These are phyloP conservation scores for Hipparchia semele DNA, from an alignment of 2,888 invertebrate genomes.

Conservation along the genomic window DNA sequence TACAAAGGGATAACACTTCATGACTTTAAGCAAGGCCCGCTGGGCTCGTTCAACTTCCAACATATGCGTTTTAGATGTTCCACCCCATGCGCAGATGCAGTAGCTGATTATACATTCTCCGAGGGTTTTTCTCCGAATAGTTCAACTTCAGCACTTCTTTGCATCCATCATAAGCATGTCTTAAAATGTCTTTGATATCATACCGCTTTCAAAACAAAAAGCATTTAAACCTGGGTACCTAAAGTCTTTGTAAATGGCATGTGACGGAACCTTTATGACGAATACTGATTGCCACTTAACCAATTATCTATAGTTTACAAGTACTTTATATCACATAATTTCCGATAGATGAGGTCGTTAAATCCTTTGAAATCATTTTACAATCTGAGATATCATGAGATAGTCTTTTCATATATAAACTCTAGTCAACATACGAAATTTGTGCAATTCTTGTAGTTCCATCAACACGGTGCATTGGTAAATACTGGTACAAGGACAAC, in stretches of 20 bases:
- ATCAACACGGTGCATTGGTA: conserved; percentile 15
- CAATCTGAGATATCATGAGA: conserved; percentile 23
- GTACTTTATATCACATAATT: conserved; percentile 26
- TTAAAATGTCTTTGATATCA: neutral
- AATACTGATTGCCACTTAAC: conserved; percentile 1
- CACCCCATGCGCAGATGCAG: no score
- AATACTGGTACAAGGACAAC: conserved; percentile 13
- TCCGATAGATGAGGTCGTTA: conserved; percentile 19
- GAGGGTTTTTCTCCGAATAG: no score
- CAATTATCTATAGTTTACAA: conserved; percentile 6
- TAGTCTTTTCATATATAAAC: conserved; percentile 34
- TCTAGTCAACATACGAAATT: neutral
- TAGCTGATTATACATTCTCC: no score
- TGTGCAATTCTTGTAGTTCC: conserved; percentile 25
- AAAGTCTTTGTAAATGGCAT: neutral
- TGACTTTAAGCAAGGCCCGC: no score
- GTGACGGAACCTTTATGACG: conserved; percentile 13
- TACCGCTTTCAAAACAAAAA: neutral
- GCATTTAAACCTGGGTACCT: neutral
- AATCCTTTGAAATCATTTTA: conserved; percentile 29
- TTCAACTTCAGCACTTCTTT: no score
- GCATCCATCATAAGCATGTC: no score
- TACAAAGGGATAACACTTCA: no score
- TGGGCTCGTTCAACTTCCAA: no score
- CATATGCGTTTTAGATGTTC: no score